These are phyloP conservation scores for Pomphorhynchus laevis DNA, from an alignment of 1,140 invertebrate species.

Conservation along the genomic window DNA sequence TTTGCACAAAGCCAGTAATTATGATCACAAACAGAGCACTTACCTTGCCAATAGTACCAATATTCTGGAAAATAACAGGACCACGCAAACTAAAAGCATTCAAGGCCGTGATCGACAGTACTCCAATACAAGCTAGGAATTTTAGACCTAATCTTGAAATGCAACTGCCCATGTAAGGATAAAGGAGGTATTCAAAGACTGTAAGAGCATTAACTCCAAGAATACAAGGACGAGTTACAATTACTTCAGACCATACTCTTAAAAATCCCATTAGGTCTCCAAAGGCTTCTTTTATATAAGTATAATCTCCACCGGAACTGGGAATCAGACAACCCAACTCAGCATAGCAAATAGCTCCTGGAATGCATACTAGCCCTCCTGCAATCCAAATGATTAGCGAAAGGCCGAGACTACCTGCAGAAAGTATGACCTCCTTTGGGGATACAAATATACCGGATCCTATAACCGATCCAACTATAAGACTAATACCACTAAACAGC, in stretches of 20 bases:
- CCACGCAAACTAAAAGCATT: too few species aligned
- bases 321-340: conserved; percentile 15
- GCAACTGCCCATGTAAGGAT: too few species aligned
- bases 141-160: too few species aligned
- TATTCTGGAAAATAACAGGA: too few species aligned
- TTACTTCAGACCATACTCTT: conserved; percentile 18
- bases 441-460: background rate
- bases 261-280: conserved; percentile 18
- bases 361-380: background rate
- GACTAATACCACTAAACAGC: background rate
- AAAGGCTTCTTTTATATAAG: conserved; percentile 14
- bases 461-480: background rate
- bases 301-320: conserved; percentile 16
- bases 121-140: too few species aligned
- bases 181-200: conserved; percentile 13
- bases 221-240: conserved; percentile 36
- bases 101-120: too few species aligned
- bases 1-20: background rate
- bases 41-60: too few species aligned
- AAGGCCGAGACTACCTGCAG: background rate
- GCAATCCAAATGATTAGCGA: background rate
- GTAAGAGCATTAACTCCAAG: conserved; percentile 18
- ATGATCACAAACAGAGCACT: background rate
- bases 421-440: background rate
- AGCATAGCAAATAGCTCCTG: conserved; percentile 17